Evolutionary conservation across 2,888 invertebrate species (phyloP), one percentile per base, ranked within the genome.

Genomic region (Julus scanicus): DNA sequence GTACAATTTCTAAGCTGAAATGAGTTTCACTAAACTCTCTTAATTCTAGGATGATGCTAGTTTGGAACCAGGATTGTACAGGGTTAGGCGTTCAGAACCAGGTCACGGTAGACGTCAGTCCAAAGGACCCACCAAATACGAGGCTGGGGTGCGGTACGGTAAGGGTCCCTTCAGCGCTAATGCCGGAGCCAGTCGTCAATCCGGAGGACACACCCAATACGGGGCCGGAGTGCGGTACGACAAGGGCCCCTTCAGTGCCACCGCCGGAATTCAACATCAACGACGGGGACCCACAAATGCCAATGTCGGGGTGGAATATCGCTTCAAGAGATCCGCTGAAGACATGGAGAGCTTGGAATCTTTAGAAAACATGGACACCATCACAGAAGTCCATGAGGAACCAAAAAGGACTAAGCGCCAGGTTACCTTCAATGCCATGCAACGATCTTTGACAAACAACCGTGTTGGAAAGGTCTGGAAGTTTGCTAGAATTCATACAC

Each of bases 191-290:
- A 44, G 44, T 29, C 85, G n/a, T 5, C n/a, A 44, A 20, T 17
- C 15, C 85, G 4, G n/a, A 9, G 29, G 85, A 8, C 40, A 17
- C 20, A 85, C 44, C 44, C 11, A 44, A 3, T n/a, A 20, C n/a
- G 44, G 44, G 3, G 20, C 40, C n/a, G 49, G 85, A 20, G 1
- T 49, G 9, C 2, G 44, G 15, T 49, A 49, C 63, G n/a, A 63
- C 63, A 63, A 63, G n/a, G 88, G 88, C 20, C n/a, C 37, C 37
- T 88, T 88, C 48, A 85, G 49, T 39, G 88, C 85, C 37, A 40
- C 48, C 15, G 88, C 85, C 4, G 88, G 88, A 53, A 57, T 44
- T 37, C 20, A 37, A 4, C 87, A 63, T n/a, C 29, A 37, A 20
- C n/a, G 37, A 2, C 15, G 48, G 1, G 37, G 86, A 53, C 49